These are phyloP conservation scores for Chamaetylas fuelleborni DNA, from an alignment of 2,113 vertebrate species.

Conservation along the genomic window DNA sequence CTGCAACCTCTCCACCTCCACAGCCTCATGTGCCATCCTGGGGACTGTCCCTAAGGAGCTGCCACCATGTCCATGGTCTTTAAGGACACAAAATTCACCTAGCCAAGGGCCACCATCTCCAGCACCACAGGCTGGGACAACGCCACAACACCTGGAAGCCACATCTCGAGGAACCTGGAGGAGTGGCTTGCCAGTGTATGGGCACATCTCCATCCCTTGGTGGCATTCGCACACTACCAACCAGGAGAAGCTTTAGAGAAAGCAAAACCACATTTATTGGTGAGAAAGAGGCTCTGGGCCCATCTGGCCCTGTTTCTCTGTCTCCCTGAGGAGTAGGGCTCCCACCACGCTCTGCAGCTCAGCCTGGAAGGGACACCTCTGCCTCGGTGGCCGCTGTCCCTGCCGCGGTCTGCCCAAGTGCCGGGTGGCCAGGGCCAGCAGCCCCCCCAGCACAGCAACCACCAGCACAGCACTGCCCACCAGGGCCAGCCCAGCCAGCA, in stretches of 20 bases:
- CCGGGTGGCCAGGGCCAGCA: neutral
- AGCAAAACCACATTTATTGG: neutral
- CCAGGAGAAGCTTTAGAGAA: neutral
- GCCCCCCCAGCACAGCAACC: fast-evolving
- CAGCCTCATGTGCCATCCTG: too few relatives aligned
- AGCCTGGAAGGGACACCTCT: neutral
- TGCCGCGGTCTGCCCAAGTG: fast-evolving
- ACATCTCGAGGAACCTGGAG: neutral
- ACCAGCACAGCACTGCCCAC: neutral
- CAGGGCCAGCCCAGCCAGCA: neutral
- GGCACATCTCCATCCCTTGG: neutral
- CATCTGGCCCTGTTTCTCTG: fast-evolving
- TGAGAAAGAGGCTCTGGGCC: neutral
- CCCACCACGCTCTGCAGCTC: constrained; percentile 20
- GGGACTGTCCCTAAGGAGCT: neutral
- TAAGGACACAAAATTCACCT: neutral
- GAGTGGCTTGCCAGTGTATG: neutral
- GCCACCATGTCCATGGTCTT: fast-evolving
- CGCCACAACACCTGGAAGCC: neutral
- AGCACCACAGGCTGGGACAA: fast-evolving
- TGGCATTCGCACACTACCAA: neutral
- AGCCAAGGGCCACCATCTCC: neutral
- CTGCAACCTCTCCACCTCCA: neutral
- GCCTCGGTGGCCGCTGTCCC: neutral
- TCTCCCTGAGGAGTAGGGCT: neutral